phyloP scores from a whole-genome alignment of 2,888 invertebrate genomes.

The Sipunculus nudus region DNA sequence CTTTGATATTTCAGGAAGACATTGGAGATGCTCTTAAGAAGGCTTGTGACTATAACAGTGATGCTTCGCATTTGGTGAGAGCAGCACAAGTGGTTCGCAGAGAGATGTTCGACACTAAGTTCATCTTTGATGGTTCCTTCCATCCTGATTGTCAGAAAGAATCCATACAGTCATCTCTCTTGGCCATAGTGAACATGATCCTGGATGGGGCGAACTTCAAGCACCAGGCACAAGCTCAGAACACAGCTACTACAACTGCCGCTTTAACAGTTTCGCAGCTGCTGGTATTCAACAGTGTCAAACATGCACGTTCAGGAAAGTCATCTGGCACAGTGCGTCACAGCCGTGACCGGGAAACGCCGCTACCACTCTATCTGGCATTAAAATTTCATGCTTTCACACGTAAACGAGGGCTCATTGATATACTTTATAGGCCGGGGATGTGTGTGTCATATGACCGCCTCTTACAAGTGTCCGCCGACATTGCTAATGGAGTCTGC shows the following conservation, averaged over 20 bases:
- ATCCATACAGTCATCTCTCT: neutral
- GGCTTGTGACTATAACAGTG: neutral
- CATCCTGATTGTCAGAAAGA: too few relatives aligned
- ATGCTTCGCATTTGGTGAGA: neutral
- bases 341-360: neutral
- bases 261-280: neutral
- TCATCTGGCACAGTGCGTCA: neutral
- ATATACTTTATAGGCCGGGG: neutral
- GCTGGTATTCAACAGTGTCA: slow-evolving; percentile 4
- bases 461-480: neutral
- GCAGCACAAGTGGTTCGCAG: neutral
- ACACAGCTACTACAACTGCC: neutral
- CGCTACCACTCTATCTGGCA: neutral
- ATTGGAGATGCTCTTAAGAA: neutral
- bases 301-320: neutral
- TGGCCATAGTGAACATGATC: neutral
- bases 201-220: neutral
- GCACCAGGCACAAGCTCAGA: neutral
- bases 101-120: neutral
- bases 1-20: neutral
- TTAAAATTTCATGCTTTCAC: neutral
- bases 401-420: neutral
- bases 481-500: neutral
- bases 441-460: neutral
- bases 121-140: neutral